phyloP scores from a whole-genome alignment of 2,113 vertebrate species.

The Numida meleagris region DNA sequence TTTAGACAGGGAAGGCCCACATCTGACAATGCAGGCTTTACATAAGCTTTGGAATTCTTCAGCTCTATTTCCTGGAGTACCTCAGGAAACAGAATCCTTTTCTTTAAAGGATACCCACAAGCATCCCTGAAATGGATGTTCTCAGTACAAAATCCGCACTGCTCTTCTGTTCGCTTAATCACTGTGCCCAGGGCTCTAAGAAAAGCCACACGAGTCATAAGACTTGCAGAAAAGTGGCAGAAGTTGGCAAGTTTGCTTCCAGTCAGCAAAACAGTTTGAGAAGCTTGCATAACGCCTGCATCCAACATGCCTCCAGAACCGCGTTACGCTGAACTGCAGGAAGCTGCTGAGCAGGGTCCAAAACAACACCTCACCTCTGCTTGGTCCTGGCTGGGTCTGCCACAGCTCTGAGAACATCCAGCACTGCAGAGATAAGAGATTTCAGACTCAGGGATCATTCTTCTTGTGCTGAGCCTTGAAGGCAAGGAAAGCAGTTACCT shows the following conservation, averaged over 20 bases:
- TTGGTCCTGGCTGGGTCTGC: constrained; percentile 21
- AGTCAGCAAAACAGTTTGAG: constrained; percentile 58
- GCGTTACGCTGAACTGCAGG: constrained; percentile 2
- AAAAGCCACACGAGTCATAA: constrained; percentile 58
- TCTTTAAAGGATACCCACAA: neutral
- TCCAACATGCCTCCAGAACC: constrained; percentile 34
- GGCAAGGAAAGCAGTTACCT: constrained; percentile 14
- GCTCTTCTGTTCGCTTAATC: neutral
- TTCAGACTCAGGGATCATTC: neutral
- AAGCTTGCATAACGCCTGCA: constrained; percentile 41
- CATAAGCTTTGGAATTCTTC: neutral
- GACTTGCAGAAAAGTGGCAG: constrained; percentile 52
- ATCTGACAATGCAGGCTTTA: neutral
- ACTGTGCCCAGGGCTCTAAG: constrained; percentile 13
- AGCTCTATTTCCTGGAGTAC: neutral
- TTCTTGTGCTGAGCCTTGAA: neutral
- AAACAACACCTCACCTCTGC: constrained; percentile 32
- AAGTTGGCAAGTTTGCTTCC: constrained; percentile 38
- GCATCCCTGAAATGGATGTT: neutral
- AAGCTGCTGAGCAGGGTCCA: constrained; percentile 19
- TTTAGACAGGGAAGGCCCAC: neutral
- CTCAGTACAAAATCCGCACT: neutral
- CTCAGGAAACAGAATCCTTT: neutral
- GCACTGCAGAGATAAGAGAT: constrained; percentile 8
- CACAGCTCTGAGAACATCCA: constrained; percentile 17